Evolutionary conservation across 1,140 invertebrate species (phyloP), one percentile per base, ranked within the genome.

Genomic region (Leptoteleia sp.): DNA sequence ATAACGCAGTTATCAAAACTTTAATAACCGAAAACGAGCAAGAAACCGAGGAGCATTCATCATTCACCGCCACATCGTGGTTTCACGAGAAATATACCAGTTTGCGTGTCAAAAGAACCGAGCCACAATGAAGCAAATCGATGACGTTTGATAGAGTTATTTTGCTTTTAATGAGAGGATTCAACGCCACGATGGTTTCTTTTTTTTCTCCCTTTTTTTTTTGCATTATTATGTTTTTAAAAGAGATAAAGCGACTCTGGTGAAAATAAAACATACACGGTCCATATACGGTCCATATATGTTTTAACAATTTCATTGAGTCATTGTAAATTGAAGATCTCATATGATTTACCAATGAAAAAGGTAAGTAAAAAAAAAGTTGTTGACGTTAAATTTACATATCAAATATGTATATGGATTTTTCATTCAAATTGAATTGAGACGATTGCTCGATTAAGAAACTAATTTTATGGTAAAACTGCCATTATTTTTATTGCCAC

Each of bases 1-100:
- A 35, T 61, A 55, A 54, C 29, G 11, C 13, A 5, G 62, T 35
- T 67, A 55, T 54, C 35, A 37, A 54, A 67, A 67, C n/a, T 55
- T 27, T 54, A 43, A 67, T 67, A 55, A 54, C 38, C 7, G 9
- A 29, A 54, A 43, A 43, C 1, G 16, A 2, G 15, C 15, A 8
- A 22, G 16, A 35, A 27, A 9, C 6, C 5, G 3, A 16, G 13
- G 27, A 17, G 19, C 19, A 5, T 57, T 57, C 37, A 42, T 57
- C 52, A 19, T 57, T 40, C 4, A n/a, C n/a, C 22, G 15, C 16
- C 0, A 4, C 6, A 6, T 0, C 9, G 17, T n/a, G 1, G 2
- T 31, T 33, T 31, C 9, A 33, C 7, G 4, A 7, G 19, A 47
- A 55, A 43, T 45, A 40, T 45, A 31, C 43, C 45, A 55, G 31